Evolutionary conservation across 1,140 invertebrate species (phyloP), one percentile per base, ranked within the genome.

Genomic region (Apis florea): DNA sequence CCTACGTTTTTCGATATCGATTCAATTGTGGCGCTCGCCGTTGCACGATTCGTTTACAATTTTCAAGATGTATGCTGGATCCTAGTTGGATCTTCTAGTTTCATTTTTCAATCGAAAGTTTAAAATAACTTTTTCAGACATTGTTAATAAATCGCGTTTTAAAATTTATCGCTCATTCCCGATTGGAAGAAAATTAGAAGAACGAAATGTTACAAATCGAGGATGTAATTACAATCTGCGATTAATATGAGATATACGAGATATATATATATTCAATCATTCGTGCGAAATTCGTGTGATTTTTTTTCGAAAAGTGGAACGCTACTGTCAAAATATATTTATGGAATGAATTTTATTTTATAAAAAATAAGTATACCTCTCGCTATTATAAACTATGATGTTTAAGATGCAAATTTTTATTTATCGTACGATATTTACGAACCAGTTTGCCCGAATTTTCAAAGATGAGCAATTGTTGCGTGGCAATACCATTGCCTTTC

Each of bases 161-260:
- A 90, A 89, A 83, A 90, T 90, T 90, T 84, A 64, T 82, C 54
- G 76, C 61, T 63, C 69, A 84, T 86, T 77, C 80, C 63, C 71
- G 56, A 58, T 26, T 40, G 51, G 26, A 8, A 6, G 51, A 61
- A 61, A n/a, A 47, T 40, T 40, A 51, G 19, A 21, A 53, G 53
- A 47, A 54, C 21, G 26, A 17, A 19, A 49, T 63, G 24, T 24
- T 31, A 63, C 61, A 24, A 24, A 63, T 63, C 15, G 24, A 26
- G 26, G 24, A 17, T n/a, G 51, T 31, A 70, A 53, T 56, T 67
- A 68, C 63, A 64, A 58, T 74, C 31, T 15, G 64, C 78, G 72
- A 87, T 84, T 87, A 87, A 85, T 79, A 63, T 49, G 54, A 72
- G 53, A 40, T 40, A 40, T 40, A 40, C 31, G 31, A 40, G n/a